Conservation (phyloP, 2,113 vertebrate species). For the Callipepla squamata region DNA sequence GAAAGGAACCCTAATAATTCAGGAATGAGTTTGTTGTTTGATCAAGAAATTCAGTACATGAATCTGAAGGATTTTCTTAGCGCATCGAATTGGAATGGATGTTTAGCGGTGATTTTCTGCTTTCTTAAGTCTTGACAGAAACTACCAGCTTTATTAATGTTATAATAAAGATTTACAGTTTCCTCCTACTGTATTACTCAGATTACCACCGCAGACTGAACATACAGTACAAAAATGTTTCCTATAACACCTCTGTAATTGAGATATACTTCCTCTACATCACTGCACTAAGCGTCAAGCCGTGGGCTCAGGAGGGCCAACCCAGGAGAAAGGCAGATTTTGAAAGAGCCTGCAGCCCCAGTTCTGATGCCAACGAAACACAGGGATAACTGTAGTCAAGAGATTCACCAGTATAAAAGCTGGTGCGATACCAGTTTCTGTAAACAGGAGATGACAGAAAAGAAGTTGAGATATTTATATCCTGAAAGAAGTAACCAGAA, state of each 20-base stretch:
- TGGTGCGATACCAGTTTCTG: background rate
- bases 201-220: background rate
- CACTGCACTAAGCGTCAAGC: background rate
- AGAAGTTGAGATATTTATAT: background rate
- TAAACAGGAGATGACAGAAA: background rate
- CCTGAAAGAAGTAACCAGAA: background rate
- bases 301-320: background rate
- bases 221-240: background rate
- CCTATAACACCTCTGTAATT: background rate
- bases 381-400: background rate
- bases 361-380: background rate
- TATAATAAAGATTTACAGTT: conserved; percentile 31
- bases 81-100: background rate
- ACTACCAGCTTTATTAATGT: background rate
- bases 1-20: background rate
- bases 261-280: background rate
- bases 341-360: background rate
- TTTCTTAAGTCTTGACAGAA: conserved; percentile 12
- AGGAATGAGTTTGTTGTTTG: background rate
- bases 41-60: background rate
- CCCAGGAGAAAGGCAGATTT: background rate
- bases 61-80: background rate
- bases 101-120: background rate
- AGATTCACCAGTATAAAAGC: background rate
- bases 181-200: background rate